Evolutionary conservation across 2,888 invertebrate genomes (phyloP).

Genomic region (Melipona beecheii): DNA sequence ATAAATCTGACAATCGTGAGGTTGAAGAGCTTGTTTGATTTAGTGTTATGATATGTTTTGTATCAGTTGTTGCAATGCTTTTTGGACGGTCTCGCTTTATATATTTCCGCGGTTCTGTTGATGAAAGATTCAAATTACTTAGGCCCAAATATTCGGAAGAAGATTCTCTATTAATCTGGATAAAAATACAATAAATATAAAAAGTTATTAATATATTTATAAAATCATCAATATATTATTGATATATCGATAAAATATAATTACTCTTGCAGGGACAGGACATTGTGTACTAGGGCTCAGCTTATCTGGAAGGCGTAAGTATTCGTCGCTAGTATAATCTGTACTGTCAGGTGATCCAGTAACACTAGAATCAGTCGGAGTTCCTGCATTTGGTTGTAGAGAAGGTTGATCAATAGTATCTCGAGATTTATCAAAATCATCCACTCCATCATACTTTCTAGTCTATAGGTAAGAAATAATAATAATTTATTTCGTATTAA

Average conservation of each 20-base stretch:
- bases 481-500: not conserved
- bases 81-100: constrained; percentile 81
- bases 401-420: constrained; percentile 66
- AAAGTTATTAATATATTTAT: not conserved
- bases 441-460: constrained; percentile 76
- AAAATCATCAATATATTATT: not conserved
- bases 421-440: constrained; percentile 70
- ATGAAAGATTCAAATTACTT: constrained; percentile 78
- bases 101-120: constrained; percentile 81
- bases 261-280: constrained; percentile 77
- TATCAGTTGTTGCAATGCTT: constrained; percentile 77
- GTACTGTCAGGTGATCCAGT: constrained; percentile 84
- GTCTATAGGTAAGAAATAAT: constrained; percentile 69
- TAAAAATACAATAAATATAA: not conserved
- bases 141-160: constrained; percentile 80
- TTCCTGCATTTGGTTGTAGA: constrained; percentile 72
- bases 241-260: not conserved
- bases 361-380: constrained; percentile 80
- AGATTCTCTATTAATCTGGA: constrained; percentile 76
- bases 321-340: constrained; percentile 84
- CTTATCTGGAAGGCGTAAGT: constrained; percentile 83
- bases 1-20: constrained; percentile 77
- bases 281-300: constrained; percentile 79
- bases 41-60: constrained; percentile 75
- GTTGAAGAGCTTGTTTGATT: constrained; percentile 76